Percentiles rank a stretch among this genome's conserved stretches.
Evolutionary conservation across 2,797 vertebrate genomes (phyloP).

Genomic region (Momotus momota): DNA sequence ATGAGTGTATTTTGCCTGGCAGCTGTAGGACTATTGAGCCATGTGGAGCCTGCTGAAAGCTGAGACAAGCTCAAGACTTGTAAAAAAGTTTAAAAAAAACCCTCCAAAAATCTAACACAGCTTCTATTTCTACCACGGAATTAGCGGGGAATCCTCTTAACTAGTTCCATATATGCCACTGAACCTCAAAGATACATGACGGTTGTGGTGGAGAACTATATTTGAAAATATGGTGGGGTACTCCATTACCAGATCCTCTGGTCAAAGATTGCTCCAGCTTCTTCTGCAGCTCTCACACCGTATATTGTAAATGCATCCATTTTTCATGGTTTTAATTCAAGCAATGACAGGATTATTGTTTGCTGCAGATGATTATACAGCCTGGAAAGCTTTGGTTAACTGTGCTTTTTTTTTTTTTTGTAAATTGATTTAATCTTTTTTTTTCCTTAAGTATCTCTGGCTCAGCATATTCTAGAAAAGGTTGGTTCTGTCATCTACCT

Average conservation of each 20-base stretch:
- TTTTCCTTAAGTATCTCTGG: not conserved
- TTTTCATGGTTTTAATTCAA: not conserved
- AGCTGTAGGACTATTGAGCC: not conserved
- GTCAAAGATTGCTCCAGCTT: not conserved
- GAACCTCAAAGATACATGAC: not conserved
- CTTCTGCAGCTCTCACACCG: not conserved
- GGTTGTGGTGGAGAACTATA: not conserved
- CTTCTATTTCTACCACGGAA: not conserved
- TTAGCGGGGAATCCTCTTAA: not conserved
- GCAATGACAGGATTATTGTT: not conserved
- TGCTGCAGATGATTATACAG: not conserved
- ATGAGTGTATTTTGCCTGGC: not conserved
- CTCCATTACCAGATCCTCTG: not conserved
- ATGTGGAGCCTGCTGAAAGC: slow-evolving; percentile 21
- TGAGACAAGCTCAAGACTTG: slow-evolving; percentile 1
- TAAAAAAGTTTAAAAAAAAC: not conserved
- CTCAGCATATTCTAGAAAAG: not conserved
- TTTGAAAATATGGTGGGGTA: not conserved
- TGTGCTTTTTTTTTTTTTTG: not conserved
- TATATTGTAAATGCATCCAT: not conserved
- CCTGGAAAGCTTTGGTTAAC: not conserved
- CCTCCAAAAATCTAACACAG: not conserved
- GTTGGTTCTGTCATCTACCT: not conserved
- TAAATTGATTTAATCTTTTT: not conserved
- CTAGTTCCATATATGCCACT: not conserved